Base-by-base conservation (phyloP, 2,113 vertebrate genomes). In the Gymnogyps californianus region DNA sequence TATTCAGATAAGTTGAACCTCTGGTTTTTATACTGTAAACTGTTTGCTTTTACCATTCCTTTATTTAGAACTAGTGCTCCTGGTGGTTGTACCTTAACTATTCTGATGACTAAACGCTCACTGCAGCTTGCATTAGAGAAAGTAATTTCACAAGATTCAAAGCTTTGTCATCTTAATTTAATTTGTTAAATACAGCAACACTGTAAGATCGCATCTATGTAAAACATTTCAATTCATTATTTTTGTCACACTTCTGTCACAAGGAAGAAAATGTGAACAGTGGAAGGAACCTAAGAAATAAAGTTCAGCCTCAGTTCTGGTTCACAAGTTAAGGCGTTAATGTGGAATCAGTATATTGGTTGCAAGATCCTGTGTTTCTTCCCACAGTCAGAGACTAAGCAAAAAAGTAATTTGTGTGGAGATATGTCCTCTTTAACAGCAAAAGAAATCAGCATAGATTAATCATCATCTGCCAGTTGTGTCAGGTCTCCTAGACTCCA, bases 201-300 rank as follows among this genome's bases (percentile, higher is more conserved):
- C 3, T 92, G 46, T 92, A 86, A 75, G 25, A 92, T 17, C 24
- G 77, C 10, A 71, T 36, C 20, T 55, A 66, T 70, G 64, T 89
- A 71, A 86, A 93, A 66, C 34, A 83, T 29, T 75, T 78, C 25
- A 80, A 11, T 75, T 89, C 17, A 47, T 72, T 25, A 44, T 47
- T 95, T 92, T 34, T 83, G 79, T 83, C 62, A 80, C n/a, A 87
- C n/a, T 89, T 95, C 84, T 91, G 66, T 94, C 87, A 96, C 64
- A 92, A 47, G 10, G 26, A 83, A 85, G 55, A 83, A 94, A 89
- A 90, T 44, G 25, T 75, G 44, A 91, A 81, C 31, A 52, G 51
- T 49, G 36, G 51, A 94, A 93, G 26, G 57, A 88, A 87, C 31
- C 6, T 87, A 79, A 84, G 62, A 92, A 97, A 97, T 96, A 97